Base-by-base conservation (phyloP, 2,888 invertebrate genomes). In the Apodemia mormo region DNA sequence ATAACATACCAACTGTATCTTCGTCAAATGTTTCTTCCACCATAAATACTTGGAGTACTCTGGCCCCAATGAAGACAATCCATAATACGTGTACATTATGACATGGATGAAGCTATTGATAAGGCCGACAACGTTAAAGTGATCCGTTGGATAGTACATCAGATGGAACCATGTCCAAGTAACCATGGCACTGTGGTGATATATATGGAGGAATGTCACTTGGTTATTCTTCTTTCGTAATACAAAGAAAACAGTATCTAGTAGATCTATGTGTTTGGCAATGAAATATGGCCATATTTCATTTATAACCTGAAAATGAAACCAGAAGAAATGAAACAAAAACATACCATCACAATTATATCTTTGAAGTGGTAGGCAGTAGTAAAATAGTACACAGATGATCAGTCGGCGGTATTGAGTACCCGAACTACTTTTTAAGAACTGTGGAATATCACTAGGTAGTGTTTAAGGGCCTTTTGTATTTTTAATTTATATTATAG, bases 1-100 rank as follows among this genome's bases (percentile, higher is more conserved):
- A 9, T 37, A 10, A 86, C 91, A 94, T 84, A 96, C 97, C 94
- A 97, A 89, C 84, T 97, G 97, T 77, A 97, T 92, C 76, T 94
- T 95, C 9, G 97, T 97, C 85, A 97, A 94, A 87, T 97, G 96
- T 75, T 96, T 96, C 86, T 97, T 97, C 97, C 97, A 97, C 97
- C 97, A 97, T 1, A 97, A 88, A 81, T 95, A 97, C 80, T 96
- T 96, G 66, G 95, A 95, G 80, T 95, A 96, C 10, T 94, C 84
- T 0, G 97, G 96, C 6, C 97, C 97, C 75, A 97, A 83, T 0
- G 96, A 96, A 0, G 97, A 94, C 74, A 97, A 86, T 64, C 96
- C 94, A 81, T 97, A 97, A 79, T 97, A 97, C 0, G 95, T 90
- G 80, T 97, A 97, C 97, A 97, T 97, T 69, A 97, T 84, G 7